phyloP scores from a whole-genome alignment of 2,113 vertebrate species.

The Agapornis roseicollis region DNA sequence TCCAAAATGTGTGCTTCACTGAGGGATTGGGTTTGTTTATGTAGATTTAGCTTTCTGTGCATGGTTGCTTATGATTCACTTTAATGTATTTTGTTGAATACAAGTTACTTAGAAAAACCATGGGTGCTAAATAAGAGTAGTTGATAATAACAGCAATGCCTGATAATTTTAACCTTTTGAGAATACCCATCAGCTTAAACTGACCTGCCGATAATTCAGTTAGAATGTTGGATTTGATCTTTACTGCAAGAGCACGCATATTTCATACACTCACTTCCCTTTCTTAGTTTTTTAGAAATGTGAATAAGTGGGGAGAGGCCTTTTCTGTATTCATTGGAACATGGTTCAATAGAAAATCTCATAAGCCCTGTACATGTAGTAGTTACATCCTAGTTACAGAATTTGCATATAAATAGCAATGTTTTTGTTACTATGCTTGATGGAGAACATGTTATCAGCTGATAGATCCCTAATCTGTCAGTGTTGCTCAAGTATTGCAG shows the following conservation, averaged over 20 bases:
- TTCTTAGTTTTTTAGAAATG: not conserved
- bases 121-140: not conserved
- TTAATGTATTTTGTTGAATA: not conserved
- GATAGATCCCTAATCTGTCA: not conserved
- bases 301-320: not conserved
- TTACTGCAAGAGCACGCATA: not conserved
- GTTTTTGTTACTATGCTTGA: not conserved
- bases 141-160: not conserved
- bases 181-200: not conserved
- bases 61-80: not conserved
- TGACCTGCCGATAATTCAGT: not conserved
- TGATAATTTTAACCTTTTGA: not conserved
- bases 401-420: not conserved
- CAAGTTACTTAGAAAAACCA: not conserved
- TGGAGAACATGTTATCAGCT: not conserved
- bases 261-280: not conserved
- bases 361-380: not conserved
- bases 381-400: not conserved
- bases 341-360: not conserved
- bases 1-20: not conserved
- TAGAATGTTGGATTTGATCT: not conserved
- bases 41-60: not conserved
- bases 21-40: not conserved
- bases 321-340: not conserved
- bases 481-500: not conserved